Evolutionary conservation across 2,797 vertebrate species (phyloP), one percentile per base, ranked within the genome.

Genomic region (Cercopithecus hamlyni): DNA sequence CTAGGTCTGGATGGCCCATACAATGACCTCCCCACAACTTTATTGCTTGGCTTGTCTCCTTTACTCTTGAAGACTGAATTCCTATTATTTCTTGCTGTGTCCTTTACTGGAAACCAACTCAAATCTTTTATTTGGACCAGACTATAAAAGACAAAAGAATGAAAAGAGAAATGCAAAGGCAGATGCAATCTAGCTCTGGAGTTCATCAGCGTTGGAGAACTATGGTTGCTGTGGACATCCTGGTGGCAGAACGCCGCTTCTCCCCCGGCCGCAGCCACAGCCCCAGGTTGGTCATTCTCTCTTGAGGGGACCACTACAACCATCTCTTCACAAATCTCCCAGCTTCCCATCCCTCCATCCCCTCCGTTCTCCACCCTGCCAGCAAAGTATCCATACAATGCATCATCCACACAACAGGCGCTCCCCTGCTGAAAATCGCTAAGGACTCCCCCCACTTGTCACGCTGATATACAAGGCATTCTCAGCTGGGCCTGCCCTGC

Each of bases 171-270:
- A 88, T 6, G 55, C 58, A 30, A 73, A 55, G 43, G 70, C n/a
- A 84, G 55, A 76, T 33, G 24, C n/a, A 30, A 24, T 19, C 61
- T 45, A 24, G 48, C 3, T 24, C 33, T 52, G 45, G 88, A n/a
- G 2, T 1, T 15, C 17, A n/a, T 6, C 0, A 6, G 33, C 4
- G 0, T 4, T 2, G 19, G 43, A 58, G 11, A 50, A 50, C 3
- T 0, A 22, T 39, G n/a, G 67, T 7, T 14, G 9, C 64, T n/a
- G 72, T 14, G n/a, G 7, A 14, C 67, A 13, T 17, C 3, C 39
- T 36, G 5, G 15, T 39, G 58, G 24, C 11, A 4, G 77, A 87
- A 7, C 9, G 5, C 24, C 20, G 14, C n/a, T 76, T 36, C 48
- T 10, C 7, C 30, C 33, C 61, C 20, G 20, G 26, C 73, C 1